Evolutionary conservation across 1,140 invertebrate genomes (phyloP), one percentile per base, ranked within the genome.

Genomic region (Spodoptera litura): DNA sequence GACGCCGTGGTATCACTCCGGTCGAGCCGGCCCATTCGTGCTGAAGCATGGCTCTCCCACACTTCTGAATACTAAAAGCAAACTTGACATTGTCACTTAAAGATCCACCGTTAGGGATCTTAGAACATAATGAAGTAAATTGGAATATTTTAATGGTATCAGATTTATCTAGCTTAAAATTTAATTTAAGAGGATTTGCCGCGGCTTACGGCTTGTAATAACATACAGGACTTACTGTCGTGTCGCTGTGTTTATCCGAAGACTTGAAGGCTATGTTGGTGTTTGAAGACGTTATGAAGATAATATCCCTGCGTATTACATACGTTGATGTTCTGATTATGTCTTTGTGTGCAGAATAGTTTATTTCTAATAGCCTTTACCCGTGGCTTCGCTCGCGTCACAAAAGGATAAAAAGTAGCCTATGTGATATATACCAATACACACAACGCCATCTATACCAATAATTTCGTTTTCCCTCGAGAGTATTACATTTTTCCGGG

Each of bases 81-180:
- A 73, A 55, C 25, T n/a, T 15, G 15, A n/a, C 31, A 44, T 44
- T 73, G 35, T 59, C 58, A 58, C 73, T 83, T 87, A 87, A 87
- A 80, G 86, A 82, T 80, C 77, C 64, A 81, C 79, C 83, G 86
- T 87, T 79, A 70, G 83, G 78, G 75, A 64, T 53, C 78, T 73
- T 66, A 76, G 70, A 78, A 75, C 84, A 81, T 86, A 84, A 85
- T 82, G 86, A 87, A 87, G 84, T 87, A 88, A 85, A 85, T 88
- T 87, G 86, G 84, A 89, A 89, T 89, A 86, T 85, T 89, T 87
- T 87, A 89, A 87, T 85, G 87, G 81, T 84, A 74, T 79, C 81
- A 84, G 82, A 89, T 88, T 89, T 85, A 87, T 89, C 87, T 85
- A 82, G 80, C 86, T 85, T 88, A 80, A 85, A 88, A 87, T 89